These are phyloP conservation scores for Fistularia tabacaria DNA, from an alignment of 2,797 vertebrate genomes.

Conservation along the genomic window DNA sequence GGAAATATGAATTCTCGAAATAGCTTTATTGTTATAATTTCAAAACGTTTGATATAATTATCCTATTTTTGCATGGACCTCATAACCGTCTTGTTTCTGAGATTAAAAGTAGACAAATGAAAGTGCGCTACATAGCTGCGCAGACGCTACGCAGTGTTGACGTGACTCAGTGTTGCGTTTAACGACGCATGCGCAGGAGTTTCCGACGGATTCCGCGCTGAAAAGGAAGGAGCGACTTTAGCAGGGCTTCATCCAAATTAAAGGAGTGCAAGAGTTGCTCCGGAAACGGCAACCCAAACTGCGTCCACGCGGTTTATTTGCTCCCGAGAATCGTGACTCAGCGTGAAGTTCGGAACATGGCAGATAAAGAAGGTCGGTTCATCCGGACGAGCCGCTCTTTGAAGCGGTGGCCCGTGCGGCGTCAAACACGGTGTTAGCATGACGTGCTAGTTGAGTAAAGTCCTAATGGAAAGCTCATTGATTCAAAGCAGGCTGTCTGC, in stretches of 20 bases:
- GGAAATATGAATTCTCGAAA: no score
- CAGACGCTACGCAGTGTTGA: constrained; percentile 6
- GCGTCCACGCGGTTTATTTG: no score
- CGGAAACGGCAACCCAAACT: background rate
- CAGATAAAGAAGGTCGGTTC: constrained; percentile 65
- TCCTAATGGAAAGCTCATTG: background rate
- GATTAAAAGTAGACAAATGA: no score
- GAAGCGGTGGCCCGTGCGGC: no score
- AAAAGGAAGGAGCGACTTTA: constrained; percentile 51
- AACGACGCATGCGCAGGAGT: constrained; percentile 30
- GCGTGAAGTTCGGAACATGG: constrained; percentile 41
- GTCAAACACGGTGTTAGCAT: constrained; percentile 32
- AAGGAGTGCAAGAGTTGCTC: background rate
- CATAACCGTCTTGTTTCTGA: no score
- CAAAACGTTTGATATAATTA: no score
- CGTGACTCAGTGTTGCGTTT: background rate
- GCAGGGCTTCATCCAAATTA: background rate
- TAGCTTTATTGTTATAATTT: no score
- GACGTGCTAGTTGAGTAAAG: constrained; percentile 21
- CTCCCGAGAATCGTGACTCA: constrained; percentile 20
- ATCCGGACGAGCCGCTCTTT: no score
- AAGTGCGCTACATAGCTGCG: constrained; percentile 9
- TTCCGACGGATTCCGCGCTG: constrained; percentile 39
- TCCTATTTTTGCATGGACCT: no score
- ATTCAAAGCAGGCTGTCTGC: no score